These are phyloP conservation scores for Tangara arthus DNA, from an alignment of 2,797 vertebrate species.

Conservation along the genomic window DNA sequence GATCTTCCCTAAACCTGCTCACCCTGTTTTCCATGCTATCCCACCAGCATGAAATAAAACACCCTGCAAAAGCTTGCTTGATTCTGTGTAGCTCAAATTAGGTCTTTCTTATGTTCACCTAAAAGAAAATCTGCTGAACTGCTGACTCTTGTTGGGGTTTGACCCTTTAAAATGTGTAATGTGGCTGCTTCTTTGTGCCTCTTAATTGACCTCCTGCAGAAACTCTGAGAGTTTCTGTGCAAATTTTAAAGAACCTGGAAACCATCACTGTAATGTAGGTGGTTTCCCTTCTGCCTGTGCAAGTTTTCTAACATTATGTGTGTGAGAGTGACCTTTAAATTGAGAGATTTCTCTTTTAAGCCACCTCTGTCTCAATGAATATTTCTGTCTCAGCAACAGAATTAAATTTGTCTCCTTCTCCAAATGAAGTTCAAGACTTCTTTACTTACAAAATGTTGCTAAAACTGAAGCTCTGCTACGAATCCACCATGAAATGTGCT, in stretches of 20 bases:
- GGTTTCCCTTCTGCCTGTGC: background rate
- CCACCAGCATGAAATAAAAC: background rate
- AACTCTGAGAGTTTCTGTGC: background rate
- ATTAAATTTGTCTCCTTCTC: background rate
- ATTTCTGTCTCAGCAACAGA: background rate
- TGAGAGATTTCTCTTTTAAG: background rate
- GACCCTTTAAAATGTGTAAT: background rate
- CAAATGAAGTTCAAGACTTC: background rate
- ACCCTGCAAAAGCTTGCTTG: background rate
- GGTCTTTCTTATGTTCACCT: background rate
- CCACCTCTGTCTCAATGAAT: background rate
- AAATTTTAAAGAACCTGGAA: background rate
- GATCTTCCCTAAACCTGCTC: background rate
- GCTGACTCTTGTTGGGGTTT: background rate
- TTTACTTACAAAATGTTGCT: background rate
- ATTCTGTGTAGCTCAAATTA: background rate
- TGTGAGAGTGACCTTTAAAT: conserved; percentile 17
- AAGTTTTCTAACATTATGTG: background rate
- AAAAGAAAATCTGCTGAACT: background rate
- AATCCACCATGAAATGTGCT: background rate
- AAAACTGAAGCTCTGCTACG: background rate
- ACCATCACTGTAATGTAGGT: background rate
- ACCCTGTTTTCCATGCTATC: background rate
- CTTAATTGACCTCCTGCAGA: background rate
- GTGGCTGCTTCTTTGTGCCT: background rate